Evolutionary conservation across 2,113 vertebrate species (phyloP).

Genomic region (Hiodon alosoides): DNA sequence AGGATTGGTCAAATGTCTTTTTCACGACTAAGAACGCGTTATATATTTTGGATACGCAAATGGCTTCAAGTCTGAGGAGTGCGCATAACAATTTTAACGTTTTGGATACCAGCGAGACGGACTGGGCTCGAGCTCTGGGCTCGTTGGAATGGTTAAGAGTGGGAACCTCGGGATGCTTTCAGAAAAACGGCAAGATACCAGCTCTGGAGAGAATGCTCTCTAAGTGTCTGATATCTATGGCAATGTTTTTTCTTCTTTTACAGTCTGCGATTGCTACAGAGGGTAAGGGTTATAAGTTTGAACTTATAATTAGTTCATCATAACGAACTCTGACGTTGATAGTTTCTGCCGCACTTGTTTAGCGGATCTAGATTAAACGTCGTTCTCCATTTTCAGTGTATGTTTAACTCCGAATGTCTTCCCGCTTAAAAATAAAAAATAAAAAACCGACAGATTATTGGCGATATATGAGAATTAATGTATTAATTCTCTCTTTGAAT

Average conservation of each 20-base stretch:
- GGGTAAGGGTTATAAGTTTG: slow-evolving; percentile 48
- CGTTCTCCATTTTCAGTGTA: no score
- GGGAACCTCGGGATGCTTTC: slow-evolving; percentile 43
- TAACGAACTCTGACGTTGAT: not conserved
- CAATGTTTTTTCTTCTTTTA: slow-evolving; percentile 52
- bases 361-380: no score
- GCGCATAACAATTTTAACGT: slow-evolving; percentile 39
- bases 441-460: no score
- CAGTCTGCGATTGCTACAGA: slow-evolving; percentile 55
- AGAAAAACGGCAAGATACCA: slow-evolving; percentile 41
- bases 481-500: no score
- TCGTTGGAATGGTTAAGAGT: slow-evolving; percentile 34
- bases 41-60: slow-evolving; percentile 59
- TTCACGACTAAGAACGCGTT: slow-evolving; percentile 58
- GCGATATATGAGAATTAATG: no score
- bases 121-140: slow-evolving; percentile 28
- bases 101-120: slow-evolving; percentile 39
- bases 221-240: slow-evolving; percentile 49
- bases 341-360: not conserved
- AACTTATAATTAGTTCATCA: not conserved
- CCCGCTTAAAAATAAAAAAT: no score
- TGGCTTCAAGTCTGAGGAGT: slow-evolving; percentile 62
- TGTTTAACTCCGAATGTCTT: no score
- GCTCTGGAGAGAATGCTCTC: slow-evolving; percentile 47
- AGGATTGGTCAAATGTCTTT: slow-evolving; percentile 62